phyloP scores from a whole-genome alignment of 2,888 invertebrate genomes.

The Lottia scabra region DNA sequence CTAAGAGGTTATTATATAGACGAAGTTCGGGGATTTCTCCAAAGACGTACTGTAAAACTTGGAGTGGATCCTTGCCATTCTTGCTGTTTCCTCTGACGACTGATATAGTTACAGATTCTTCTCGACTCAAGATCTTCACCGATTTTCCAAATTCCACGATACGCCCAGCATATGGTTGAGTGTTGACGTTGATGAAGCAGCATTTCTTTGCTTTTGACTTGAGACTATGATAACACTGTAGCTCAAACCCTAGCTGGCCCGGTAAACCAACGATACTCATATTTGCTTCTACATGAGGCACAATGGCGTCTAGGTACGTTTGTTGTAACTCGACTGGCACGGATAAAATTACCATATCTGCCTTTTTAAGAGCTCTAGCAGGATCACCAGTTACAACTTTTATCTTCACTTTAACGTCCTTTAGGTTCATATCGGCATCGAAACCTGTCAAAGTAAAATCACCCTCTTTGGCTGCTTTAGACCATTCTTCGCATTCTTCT shows the following conservation, averaged over 20 bases:
- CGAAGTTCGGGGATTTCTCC: constrained; percentile 34
- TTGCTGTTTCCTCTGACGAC: constrained; percentile 24
- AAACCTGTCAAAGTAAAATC: constrained; percentile 32
- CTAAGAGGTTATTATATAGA: constrained; percentile 28
- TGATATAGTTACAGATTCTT: constrained; percentile 29
- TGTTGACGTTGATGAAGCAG: constrained; percentile 52
- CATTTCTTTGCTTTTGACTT: constrained; percentile 27
- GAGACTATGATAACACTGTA: constrained; percentile 43
- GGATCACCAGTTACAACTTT: constrained; percentile 43
- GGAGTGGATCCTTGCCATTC: constrained; percentile 8
- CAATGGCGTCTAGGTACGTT: constrained; percentile 49
- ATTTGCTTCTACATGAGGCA: constrained; percentile 44
- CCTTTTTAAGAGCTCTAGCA: constrained; percentile 40
- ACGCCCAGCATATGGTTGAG: constrained; percentile 53
- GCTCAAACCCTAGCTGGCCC: constrained; percentile 59
- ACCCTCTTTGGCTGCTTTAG: constrained; percentile 34
- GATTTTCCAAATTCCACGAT: constrained; percentile 48
- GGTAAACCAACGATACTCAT: constrained; percentile 53
- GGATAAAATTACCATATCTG: constrained; percentile 49
- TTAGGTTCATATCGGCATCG: constrained; percentile 16
- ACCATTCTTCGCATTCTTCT: constrained; percentile 55
- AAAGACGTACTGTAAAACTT: constrained; percentile 25
- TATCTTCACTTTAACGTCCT: constrained; percentile 25
- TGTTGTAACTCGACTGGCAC: constrained; percentile 55
- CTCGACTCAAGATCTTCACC: constrained; percentile 35